Evolutionary conservation across 2,113 vertebrate species (phyloP).

Genomic region (Calyptommatus sinebrachiatus): DNA sequence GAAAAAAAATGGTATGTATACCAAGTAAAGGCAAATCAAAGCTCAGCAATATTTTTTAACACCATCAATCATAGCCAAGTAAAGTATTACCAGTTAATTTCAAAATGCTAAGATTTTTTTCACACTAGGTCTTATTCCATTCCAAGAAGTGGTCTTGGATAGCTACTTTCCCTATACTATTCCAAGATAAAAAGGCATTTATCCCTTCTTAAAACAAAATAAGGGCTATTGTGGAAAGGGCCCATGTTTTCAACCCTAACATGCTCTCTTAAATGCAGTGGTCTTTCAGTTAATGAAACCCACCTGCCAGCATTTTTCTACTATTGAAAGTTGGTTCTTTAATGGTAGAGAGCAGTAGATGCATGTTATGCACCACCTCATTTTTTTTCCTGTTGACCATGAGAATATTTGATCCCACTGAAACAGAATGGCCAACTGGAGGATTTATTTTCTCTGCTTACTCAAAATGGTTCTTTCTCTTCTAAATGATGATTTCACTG

Average conservation of each 20-base stretch:
- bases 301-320: background rate
- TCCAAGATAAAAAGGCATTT: no score
- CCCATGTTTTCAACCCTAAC: background rate
- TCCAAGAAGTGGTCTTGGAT: no score
- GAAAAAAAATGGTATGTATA: constrained; percentile 53
- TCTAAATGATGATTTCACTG: no score
- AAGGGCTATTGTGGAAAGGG: no score
- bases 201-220: no score
- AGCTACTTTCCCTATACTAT: no score
- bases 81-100: background rate
- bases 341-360: background rate
- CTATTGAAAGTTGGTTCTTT: background rate
- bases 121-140: background rate
- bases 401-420: no score
- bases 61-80: background rate
- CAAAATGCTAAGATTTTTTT: background rate
- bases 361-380: no score
- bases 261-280: background rate
- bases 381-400: no score
- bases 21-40: constrained; percentile 42
- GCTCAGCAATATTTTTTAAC: background rate
- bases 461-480: no score
- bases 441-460: no score
- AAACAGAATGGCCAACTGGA: no score
- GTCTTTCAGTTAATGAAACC: background rate